A percentile compares a stretch with the other conserved stretches of the same genome.
These are phyloP conservation scores for Enteromius fasciolatus DNA, from an alignment of 2,797 vertebrate species.

Conservation along the genomic window DNA sequence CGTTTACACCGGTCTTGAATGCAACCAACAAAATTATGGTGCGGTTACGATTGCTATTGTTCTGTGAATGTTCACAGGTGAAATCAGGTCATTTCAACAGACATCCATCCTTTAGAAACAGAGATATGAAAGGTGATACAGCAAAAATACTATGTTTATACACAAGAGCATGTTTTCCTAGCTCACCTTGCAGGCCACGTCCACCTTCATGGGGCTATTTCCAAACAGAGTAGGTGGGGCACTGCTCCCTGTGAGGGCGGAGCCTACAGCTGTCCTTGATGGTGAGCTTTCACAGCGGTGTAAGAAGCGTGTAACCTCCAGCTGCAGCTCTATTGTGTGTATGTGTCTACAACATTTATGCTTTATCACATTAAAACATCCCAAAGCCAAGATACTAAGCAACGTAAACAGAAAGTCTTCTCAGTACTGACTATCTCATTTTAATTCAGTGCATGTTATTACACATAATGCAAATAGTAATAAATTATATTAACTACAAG, in stretches of 20 bases:
- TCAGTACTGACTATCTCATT: neutral
- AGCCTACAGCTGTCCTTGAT: constrained; percentile 68
- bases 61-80: neutral
- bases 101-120: neutral
- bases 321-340: constrained; percentile 94
- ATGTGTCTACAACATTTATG: constrained; percentile 82
- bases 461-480: neutral
- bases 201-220: constrained; percentile 87
- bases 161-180: neutral
- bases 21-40: neutral
- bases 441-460: neutral
- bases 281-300: constrained; percentile 86
- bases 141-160: neutral
- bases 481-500: neutral
- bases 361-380: neutral
- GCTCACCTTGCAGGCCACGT: constrained; percentile 92
- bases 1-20: neutral
- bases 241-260: constrained; percentile 66
- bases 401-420: neutral
- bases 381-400: neutral
- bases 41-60: neutral
- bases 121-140: neutral
- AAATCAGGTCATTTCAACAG: neutral
- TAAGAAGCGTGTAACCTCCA: constrained; percentile 96
- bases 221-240: constrained; percentile 88